These are phyloP conservation scores for Sorex maritimensis DNA, from an alignment of 2,797 vertebrate genomes.

Conservation along the genomic window DNA sequence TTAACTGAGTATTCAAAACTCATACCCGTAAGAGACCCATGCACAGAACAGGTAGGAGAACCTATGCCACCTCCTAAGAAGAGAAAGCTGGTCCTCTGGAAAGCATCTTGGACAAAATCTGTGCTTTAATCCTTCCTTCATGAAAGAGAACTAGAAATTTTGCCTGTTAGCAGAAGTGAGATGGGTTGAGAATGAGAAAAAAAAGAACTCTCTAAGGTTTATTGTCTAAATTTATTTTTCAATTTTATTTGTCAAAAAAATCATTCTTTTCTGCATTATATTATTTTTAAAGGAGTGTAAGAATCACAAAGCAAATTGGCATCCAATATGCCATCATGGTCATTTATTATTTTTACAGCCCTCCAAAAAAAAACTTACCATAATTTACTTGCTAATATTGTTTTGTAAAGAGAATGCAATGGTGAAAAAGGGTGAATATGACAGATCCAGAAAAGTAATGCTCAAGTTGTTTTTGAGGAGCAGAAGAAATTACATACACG, in stretches of 20 bases:
- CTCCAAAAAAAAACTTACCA: constrained; percentile 2
- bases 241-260: constrained; percentile 57
- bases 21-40: not conserved
- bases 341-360: not conserved
- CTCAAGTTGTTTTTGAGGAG: not conserved
- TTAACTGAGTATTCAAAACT: not conserved
- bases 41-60: not conserved
- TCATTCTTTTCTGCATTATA: constrained; percentile 47
- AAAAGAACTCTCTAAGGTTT: constrained; percentile 49
- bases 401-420: not conserved
- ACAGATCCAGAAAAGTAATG: not conserved
- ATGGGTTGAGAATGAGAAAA: not conserved
- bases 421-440: not conserved
- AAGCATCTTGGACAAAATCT: constrained; percentile 2
- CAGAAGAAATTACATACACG: not conserved
- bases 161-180: constrained; percentile 27
- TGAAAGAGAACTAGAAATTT: constrained; percentile 32
- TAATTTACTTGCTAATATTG: not conserved
- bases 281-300: constrained; percentile 71
- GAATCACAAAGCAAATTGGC: constrained; percentile 48
- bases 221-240: constrained; percentile 58
- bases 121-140: constrained; percentile 60
- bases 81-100: not conserved
- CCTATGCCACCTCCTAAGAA: not conserved
- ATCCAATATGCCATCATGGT: constrained; percentile 5